phyloP scores from a whole-genome alignment of 1,140 invertebrate species.

The Hermatobates lingyangjiaoensis region DNA sequence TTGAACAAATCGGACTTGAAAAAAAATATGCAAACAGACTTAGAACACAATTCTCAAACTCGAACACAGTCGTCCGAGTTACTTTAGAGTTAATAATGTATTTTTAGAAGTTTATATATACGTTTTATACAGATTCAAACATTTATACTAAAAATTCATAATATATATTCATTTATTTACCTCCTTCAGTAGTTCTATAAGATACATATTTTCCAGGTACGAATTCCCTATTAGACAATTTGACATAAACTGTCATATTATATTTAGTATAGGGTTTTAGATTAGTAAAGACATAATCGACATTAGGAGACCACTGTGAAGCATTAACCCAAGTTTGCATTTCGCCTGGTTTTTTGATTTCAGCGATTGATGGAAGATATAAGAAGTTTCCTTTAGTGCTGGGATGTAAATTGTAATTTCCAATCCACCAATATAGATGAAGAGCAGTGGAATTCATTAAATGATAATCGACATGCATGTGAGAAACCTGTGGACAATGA shows the following conservation, averaged over 20 bases:
- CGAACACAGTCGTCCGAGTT: too few species aligned
- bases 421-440: slow-evolving; percentile 34
- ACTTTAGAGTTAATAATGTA: too few species aligned
- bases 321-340: slow-evolving; percentile 32
- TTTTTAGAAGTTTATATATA: too few species aligned
- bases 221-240: slow-evolving; percentile 29
- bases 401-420: too few species aligned
- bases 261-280: slow-evolving; percentile 50
- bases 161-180: too few species aligned
- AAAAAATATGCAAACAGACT: too few species aligned
- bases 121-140: too few species aligned
- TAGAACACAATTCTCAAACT: too few species aligned
- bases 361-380: slow-evolving; percentile 36
- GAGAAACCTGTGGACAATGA: slow-evolving; percentile 20
- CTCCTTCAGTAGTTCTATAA: slow-evolving; percentile 39
- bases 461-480: slow-evolving; percentile 31
- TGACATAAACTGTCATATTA: slow-evolving; percentile 56
- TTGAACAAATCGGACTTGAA: too few species aligned
- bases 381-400: too few species aligned
- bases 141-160: too few species aligned
- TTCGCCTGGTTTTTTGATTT: slow-evolving; percentile 17
- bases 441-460: slow-evolving; percentile 29
- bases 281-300: slow-evolving; percentile 35
- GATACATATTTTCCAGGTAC: slow-evolving; percentile 37
- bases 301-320: slow-evolving; percentile 30